Evolutionary conservation across 2,113 vertebrate genomes (phyloP), one percentile per base, ranked within the genome.

Genomic region (Seriola quinqueradiata): DNA sequence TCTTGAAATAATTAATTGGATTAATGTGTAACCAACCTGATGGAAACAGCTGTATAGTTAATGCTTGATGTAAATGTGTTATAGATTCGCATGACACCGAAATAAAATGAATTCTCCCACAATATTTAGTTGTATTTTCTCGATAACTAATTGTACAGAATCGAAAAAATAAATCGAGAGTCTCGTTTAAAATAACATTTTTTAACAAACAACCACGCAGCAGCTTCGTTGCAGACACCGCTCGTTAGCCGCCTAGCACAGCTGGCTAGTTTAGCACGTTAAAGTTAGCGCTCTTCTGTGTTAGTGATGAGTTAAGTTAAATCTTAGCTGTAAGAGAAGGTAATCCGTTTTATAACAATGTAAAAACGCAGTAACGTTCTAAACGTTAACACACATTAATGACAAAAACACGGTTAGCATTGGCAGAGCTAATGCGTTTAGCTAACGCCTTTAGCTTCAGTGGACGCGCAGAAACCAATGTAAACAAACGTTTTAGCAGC

Each of bases 401-500:
- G 52, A 65, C 1, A 52, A 69, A 65, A 58, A 46, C 8, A 19
- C 0, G 19, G 25, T 48, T 87, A 87, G 76, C 82, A 13, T 80
- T 63, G 63, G 70, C 84, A 59, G 17, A 5, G 87, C 84, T 89
- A 86, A 4, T 42, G 63, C 58, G 1, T 21, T 82, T 57, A 82
- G 85, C 89, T 84, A 60, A 76, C 38, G 63, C 58, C 2, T 21
- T 81, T 64, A 80, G 84, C 89, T 73, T 75, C 25, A 61, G 63
- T 75, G 42, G 25, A 76, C 54, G 38, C 42, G 48, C 13, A 17
- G 55, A 50, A 50, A 52, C 12, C 1, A 5, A 82, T 68, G 79
- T 86, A 89, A 92, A 93, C 84, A 92, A 86, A 89, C 12, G 52
- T 73, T 74, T 77, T 61, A 13, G 48, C 46, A 60, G 40, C 25